phyloP scores from a whole-genome alignment of 2,888 invertebrate genomes.

The Cerastis leucographa region DNA sequence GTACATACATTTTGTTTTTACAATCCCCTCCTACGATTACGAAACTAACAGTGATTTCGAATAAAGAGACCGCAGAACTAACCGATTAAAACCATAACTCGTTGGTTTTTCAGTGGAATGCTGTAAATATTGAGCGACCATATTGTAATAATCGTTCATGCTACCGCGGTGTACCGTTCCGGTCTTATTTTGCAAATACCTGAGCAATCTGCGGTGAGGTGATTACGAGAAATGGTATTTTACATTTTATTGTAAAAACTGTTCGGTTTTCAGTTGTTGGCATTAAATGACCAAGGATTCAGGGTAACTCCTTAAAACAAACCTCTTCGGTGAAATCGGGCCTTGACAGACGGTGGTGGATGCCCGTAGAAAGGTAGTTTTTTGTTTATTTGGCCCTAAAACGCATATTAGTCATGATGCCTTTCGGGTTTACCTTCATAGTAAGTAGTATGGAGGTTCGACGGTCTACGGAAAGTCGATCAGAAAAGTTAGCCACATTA shows the following conservation, averaged over 20 bases:
- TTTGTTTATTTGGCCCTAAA: neutral
- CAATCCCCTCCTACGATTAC: constrained; percentile 12
- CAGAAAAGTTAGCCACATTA: neutral
- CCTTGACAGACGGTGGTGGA: neutral
- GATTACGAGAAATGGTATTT: constrained; percentile 25
- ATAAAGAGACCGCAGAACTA: constrained; percentile 21
- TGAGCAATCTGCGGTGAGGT: constrained; percentile 35
- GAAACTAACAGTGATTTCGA: constrained; percentile 1
- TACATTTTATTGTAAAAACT: neutral
- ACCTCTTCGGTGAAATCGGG: neutral
- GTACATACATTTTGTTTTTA: neutral
- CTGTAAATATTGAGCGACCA: constrained; percentile 48
- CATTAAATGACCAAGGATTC: neutral
- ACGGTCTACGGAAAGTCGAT: neutral
- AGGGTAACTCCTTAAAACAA: neutral
- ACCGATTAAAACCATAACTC: constrained; percentile 38
- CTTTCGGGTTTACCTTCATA: no score
- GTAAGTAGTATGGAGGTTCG: no score
- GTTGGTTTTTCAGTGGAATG: constrained; percentile 49
- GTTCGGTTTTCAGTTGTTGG: no score
- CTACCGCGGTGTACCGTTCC: constrained; percentile 39
- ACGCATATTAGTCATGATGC: no score
- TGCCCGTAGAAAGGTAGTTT: neutral
- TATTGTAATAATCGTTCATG: constrained; percentile 44
- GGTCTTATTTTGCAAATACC: constrained; percentile 46